These are phyloP conservation scores for Ceratina japonica DNA, from an alignment of 1,140 invertebrate species.

Conservation along the genomic window DNA sequence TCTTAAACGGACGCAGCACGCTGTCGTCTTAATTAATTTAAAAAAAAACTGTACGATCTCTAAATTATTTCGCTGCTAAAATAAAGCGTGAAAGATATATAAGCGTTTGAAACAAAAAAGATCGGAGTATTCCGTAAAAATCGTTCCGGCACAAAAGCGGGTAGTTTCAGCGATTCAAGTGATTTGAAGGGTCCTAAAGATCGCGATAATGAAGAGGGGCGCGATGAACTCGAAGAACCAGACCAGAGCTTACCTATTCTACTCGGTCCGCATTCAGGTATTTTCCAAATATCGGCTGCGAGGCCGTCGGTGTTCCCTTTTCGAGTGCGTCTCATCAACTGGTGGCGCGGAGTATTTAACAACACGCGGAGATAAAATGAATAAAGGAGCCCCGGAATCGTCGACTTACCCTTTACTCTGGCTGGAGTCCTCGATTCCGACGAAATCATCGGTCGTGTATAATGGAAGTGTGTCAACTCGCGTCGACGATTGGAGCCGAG, in stretches of 20 bases:
- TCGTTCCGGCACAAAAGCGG: conserved; percentile 11
- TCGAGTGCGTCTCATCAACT: conserved; percentile 30
- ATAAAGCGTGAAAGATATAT: background rate
- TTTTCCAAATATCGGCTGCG: background rate
- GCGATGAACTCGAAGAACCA: background rate
- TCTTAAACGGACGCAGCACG: background rate
- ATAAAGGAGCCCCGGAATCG: conserved; percentile 23
- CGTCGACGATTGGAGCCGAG: background rate
- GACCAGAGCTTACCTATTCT: background rate
- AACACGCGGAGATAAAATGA: conserved; percentile 29
- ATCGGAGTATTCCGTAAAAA: background rate
- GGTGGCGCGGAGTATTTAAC: conserved; percentile 14
- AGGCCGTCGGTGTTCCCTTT: background rate
- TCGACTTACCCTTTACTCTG: conserved; percentile 11
- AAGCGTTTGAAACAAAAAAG: background rate
- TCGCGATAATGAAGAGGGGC: conserved; percentile 25
- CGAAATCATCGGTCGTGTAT: conserved; percentile 17
- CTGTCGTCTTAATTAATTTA: background rate
- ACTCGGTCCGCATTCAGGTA: conserved; percentile 10
- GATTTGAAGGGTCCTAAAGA: conserved; percentile 20
- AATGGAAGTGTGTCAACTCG: conserved; percentile 39
- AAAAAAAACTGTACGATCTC: no score
- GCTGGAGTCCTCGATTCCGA: conserved; percentile 10
- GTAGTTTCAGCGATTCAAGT: background rate
- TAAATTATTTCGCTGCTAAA: background rate